A percentile compares a stretch with the other conserved stretches of the same genome.
phyloP scores from a whole-genome alignment of 2,113 vertebrate genomes.

The Rattus rattus region DNA sequence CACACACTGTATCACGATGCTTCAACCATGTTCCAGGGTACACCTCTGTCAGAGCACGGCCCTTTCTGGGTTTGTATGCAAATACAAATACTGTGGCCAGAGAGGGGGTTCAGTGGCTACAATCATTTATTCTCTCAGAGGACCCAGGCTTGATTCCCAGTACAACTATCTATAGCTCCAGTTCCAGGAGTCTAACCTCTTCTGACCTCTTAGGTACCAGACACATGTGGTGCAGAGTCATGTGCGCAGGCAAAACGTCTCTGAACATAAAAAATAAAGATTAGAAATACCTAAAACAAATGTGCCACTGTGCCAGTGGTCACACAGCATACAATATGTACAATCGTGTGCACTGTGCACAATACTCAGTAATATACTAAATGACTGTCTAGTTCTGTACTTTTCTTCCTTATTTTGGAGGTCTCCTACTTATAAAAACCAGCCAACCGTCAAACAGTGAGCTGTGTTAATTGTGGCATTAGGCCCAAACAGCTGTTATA shows the following conservation, averaged over 20 bases:
- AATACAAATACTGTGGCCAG: background rate
- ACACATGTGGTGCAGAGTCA: background rate
- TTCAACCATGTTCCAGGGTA: background rate
- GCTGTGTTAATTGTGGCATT: background rate
- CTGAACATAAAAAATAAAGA: background rate
- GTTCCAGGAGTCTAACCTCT: background rate
- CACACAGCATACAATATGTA: background rate
- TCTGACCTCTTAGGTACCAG: background rate
- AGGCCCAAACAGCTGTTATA: background rate
- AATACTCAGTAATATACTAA: background rate
- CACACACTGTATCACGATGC: too few relatives aligned
- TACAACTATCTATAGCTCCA: background rate
- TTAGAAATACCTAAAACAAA: background rate
- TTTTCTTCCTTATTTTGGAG: background rate
- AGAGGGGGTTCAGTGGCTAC: background rate
- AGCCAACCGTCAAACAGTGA: background rate
- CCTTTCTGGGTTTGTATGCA: background rate
- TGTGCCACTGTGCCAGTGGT: too few relatives aligned
- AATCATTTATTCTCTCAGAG: background rate
- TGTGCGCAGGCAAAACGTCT: background rate
- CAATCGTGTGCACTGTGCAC: background rate
- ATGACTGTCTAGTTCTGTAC: background rate
- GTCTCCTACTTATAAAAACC: background rate
- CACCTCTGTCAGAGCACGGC: background rate
- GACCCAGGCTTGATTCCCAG: background rate